Evolutionary conservation across 2,797 vertebrate species (phyloP), one percentile per base, ranked within the genome.

Genomic region (Scomberomorus guttatus): DNA sequence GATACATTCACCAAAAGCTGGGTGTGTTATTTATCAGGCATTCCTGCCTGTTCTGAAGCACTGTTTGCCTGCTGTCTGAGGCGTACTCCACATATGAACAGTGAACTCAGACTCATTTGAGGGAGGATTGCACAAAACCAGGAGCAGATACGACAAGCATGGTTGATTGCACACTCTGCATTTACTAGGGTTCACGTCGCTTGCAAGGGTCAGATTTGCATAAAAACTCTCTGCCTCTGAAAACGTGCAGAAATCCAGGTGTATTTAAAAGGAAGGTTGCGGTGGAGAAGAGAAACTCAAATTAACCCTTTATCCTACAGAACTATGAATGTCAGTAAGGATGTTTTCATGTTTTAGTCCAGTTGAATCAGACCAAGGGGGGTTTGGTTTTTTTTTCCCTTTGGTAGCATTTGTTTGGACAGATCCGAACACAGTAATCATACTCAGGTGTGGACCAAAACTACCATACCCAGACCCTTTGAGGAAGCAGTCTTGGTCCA

Each of bases 151-250:
- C 56, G 12, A 62, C 58, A 20, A 48, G 39, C 22, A 24, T 7
- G 14, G 59, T 20, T 54, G 56, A 61, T 66, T 46, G 56, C 56
- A 67, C 27, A 55, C 60, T 67, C 27, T 22, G 37, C 44, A 54
- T 48, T 77, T 20, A 54, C n/a, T 7, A 15, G 39, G 22, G 39
- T 48, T 65, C 52, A 51, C 3, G 1, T 65, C n/a, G 48, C 58
- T 56, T 57, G 37, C 58, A 46, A n/a, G 42, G 50, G 9, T 62
- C 13, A 48, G 50, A 69, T 77, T 51, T 63, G 32, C 48, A 51
- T 57, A 67, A 46, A 29, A 9, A 56, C 27, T 25, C n/a, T 46
- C 50, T 58, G 11, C 44, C 6, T 32, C 29, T 32, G 29, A 32
- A 32, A 32, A 32, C 29, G 6, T 32, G 29, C 29, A 32, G 29